These are phyloP conservation scores for Eurypyga helias DNA, from an alignment of 2,113 vertebrate species.

Conservation along the genomic window DNA sequence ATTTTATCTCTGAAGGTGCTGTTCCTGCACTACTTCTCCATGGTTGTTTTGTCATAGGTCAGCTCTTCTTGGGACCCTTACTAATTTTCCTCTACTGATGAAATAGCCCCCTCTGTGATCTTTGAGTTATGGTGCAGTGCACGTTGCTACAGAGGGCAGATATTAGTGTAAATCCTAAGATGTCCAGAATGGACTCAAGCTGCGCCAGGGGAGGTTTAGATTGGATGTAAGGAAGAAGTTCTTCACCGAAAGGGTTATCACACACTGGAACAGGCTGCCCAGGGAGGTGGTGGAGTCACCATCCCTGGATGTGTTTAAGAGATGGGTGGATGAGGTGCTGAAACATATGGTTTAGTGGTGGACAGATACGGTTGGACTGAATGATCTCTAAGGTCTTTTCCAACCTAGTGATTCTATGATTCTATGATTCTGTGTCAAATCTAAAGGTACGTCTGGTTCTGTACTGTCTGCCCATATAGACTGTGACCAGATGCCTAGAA, in stretches of 20 bases:
- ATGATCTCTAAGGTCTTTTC: no score
- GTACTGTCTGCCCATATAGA: neutral
- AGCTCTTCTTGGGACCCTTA: neutral
- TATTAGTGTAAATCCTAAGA: neutral
- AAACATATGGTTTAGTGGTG: no score
- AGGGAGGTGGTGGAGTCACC: neutral
- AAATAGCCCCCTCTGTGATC: neutral
- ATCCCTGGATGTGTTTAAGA: neutral
- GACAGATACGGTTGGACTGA: no score
- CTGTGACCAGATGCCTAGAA: neutral
- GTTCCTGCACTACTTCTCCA: neutral
- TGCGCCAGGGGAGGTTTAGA: no score
- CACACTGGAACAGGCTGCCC: no score
- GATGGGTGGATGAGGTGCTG: no score
- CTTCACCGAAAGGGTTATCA: no score
- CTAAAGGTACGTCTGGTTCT: neutral
- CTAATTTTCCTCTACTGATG: neutral
- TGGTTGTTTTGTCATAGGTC: neutral
- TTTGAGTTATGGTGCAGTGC: neutral
- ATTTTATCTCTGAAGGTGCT: neutral
- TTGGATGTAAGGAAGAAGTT: no score
- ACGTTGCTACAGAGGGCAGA: neutral
- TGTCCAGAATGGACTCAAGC: no score
- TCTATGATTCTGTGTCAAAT: neutral
- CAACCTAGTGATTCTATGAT: no score